Conservation (phyloP, 2,888 invertebrate genomes). For the Epistrophella euchroma region DNA sequence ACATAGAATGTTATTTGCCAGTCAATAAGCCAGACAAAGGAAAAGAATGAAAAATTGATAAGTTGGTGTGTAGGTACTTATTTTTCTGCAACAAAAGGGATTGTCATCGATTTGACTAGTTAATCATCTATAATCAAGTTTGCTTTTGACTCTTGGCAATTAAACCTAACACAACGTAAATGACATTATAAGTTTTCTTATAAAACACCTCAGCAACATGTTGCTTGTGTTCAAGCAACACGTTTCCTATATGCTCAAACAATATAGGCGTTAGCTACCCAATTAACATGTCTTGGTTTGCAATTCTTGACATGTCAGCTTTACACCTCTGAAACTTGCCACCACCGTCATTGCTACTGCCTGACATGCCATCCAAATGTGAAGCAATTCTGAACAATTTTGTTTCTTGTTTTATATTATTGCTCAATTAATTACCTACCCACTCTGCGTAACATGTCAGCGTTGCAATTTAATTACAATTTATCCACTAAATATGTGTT, state of each 20-base stretch:
- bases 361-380: slow-evolving; percentile 49
- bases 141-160: too few species aligned
- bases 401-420: slow-evolving; percentile 2
- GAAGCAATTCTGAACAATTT: slow-evolving; percentile 26
- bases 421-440: slow-evolving; percentile 48
- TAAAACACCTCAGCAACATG: background rate
- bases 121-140: too few species aligned
- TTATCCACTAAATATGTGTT: slow-evolving; percentile 60
- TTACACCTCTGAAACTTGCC: slow-evolving; percentile 52
- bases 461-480: slow-evolving; percentile 60
- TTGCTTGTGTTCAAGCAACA: background rate
- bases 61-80: background rate
- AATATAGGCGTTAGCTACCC: slow-evolving; percentile 18
- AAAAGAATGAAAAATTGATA: background rate
- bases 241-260: background rate
- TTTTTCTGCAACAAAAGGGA: background rate
- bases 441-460: slow-evolving; percentile 48
- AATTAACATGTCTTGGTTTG: slow-evolving; percentile 56
- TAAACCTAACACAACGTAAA: too few species aligned
- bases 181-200: background rate
- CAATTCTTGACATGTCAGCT: slow-evolving; percentile 50
- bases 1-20: background rate
- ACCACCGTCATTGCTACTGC: background rate
- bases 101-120: background rate
- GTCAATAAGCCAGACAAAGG: background rate